phyloP scores from a whole-genome alignment of 2,113 vertebrate species.

The Syngnathus typhle region DNA sequence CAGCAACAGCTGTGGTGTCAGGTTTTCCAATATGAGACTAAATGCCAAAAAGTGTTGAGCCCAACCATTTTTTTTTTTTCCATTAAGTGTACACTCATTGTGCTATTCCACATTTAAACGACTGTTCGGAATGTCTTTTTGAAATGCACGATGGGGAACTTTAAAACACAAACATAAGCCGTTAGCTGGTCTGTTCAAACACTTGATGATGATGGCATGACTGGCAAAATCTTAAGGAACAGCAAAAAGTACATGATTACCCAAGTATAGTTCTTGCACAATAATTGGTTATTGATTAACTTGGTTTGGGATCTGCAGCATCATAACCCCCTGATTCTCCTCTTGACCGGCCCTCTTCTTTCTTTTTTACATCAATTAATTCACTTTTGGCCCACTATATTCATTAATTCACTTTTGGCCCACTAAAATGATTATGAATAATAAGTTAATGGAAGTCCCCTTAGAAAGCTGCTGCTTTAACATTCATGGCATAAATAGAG shows the following conservation, averaged over 20 bases:
- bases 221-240: background rate
- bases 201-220: background rate
- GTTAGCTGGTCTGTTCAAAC: background rate
- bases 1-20: background rate
- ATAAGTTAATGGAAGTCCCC: conserved; percentile 27
- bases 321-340: conserved; percentile 6
- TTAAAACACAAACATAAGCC: background rate
- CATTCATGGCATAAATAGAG: conserved; percentile 36
- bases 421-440: conserved; percentile 42
- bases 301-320: background rate
- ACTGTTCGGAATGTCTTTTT: background rate
- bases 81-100: background rate
- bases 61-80: too few relatives aligned
- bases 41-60: background rate
- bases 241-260: background rate
- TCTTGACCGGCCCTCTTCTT: conserved; percentile 8
- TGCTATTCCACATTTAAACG: background rate
- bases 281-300: conserved; percentile 3
- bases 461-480: conserved; percentile 34
- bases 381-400: conserved; percentile 6
- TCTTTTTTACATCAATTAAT: conserved; percentile 16
- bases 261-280: background rate
- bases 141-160: background rate
- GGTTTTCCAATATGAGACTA: background rate
- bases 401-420: conserved; percentile 5